phyloP scores from a whole-genome alignment of 2,888 invertebrate genomes.

The Trachelus troglodyta region DNA sequence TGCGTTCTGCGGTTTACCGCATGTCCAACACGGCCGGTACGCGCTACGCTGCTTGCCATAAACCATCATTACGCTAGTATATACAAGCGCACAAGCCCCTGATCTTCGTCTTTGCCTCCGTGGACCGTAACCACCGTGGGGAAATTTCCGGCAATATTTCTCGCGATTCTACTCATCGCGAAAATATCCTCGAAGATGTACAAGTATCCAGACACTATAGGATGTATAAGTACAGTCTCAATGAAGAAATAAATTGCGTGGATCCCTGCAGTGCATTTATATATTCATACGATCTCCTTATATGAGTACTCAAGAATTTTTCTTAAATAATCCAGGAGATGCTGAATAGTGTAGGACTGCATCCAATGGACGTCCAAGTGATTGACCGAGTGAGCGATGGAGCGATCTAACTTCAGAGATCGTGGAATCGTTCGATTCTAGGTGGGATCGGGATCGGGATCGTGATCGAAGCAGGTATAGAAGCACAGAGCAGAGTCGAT shows the following conservation, averaged over 20 bases:
- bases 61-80: constrained; percentile 60
- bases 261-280: neutral
- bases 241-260: neutral
- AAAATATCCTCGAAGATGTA: neutral
- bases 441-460: neutral
- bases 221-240: neutral
- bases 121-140: constrained; percentile 48
- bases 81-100: constrained; percentile 47
- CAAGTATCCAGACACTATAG: neutral
- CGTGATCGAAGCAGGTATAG: neutral
- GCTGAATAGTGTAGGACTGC: neutral
- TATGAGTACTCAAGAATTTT: neutral
- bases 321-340: neutral
- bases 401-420: neutral
- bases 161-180: constrained; percentile 21
- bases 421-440: constrained; percentile 1
- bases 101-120: constrained; percentile 32
- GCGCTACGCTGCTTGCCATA: constrained; percentile 47
- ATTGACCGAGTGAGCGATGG: neutral
- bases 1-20: constrained; percentile 64
- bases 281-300: neutral
- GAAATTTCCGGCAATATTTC: constrained; percentile 58
- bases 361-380: neutral
- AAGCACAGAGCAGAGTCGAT: neutral
- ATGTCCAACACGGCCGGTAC: constrained; percentile 62